phyloP scores from a whole-genome alignment of 1,140 invertebrate species.

The Procambarus virginalis region DNA sequence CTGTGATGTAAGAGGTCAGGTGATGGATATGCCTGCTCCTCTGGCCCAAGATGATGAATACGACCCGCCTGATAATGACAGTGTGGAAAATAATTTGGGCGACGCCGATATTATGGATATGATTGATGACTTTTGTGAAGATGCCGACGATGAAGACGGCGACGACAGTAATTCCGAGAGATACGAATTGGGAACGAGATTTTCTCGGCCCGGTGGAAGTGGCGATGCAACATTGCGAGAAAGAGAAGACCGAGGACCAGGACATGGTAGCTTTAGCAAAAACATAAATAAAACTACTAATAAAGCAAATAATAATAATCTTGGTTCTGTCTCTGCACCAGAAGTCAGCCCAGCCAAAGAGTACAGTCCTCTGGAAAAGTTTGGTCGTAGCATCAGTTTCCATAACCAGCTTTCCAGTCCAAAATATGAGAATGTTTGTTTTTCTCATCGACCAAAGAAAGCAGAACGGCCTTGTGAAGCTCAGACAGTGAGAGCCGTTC shows the following conservation, averaged over 20 bases:
- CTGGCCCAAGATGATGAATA: conserved; percentile 41
- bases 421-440: conserved; percentile 71
- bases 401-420: conserved; percentile 71
- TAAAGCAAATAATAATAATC: conserved; percentile 63
- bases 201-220: not conserved
- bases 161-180: conserved; percentile 66
- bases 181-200: conserved; percentile 14
- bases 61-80: conserved; percentile 56
- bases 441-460: conserved; percentile 34
- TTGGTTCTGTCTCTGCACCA: conserved; percentile 69
- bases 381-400: conserved; percentile 70
- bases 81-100: conserved; percentile 60
- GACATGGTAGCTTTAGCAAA: not conserved
- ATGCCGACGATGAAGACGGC: conserved; percentile 65
- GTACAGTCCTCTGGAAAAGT: conserved; percentile 65
- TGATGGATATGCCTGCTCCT: not conserved
- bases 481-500: conserved; percentile 21
- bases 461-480: conserved; percentile 23
- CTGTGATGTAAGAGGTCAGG: conserved; percentile 11
- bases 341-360: conserved; percentile 70
- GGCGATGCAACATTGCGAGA: not conserved
- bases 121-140: conserved; percentile 54
- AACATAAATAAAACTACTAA: conserved; percentile 14
- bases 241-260: not conserved
- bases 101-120: conserved; percentile 52